phyloP scores from a whole-genome alignment of 2,888 invertebrate genomes.

The Atrina japonica region DNA sequence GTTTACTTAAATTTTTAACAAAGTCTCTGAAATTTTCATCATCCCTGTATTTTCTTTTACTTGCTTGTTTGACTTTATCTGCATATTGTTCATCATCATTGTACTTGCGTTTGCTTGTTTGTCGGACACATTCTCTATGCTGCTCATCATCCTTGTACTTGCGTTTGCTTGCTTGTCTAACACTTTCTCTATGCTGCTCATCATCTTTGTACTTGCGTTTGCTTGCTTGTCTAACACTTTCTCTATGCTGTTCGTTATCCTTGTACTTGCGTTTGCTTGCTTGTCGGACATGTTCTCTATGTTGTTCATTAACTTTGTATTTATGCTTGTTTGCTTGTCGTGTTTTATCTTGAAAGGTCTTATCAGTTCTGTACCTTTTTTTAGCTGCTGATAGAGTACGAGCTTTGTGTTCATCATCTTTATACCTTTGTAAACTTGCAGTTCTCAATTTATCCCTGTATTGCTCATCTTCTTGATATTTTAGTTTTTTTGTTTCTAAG shows the following conservation, averaged over 20 bases:
- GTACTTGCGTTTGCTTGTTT: conserved; percentile 19
- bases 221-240: not conserved
- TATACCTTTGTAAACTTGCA: not conserved
- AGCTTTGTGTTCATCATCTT: too few species aligned
- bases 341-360: too few species aligned
- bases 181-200: not conserved
- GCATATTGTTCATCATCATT: conserved; percentile 15
- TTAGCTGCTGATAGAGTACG: too few species aligned
- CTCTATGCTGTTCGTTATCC: not conserved
- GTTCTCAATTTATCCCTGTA: conserved; percentile 1
- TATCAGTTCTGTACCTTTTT: too few species aligned
- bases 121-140: conserved; percentile 20
- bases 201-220: not conserved
- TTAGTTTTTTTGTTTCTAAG: conserved; percentile 11
- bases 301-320: too few species aligned
- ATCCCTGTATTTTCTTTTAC: conserved; percentile 10
- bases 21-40: not conserved
- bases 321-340: too few species aligned
- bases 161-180: conserved; percentile 4
- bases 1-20: not conserved
- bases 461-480: not conserved
- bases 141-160: conserved; percentile 2
- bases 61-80: conserved; percentile 20
- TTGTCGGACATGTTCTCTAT: not conserved
- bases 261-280: not conserved